phyloP scores from a whole-genome alignment of 2,797 vertebrate species.

The Tadarida brasiliensis region DNA sequence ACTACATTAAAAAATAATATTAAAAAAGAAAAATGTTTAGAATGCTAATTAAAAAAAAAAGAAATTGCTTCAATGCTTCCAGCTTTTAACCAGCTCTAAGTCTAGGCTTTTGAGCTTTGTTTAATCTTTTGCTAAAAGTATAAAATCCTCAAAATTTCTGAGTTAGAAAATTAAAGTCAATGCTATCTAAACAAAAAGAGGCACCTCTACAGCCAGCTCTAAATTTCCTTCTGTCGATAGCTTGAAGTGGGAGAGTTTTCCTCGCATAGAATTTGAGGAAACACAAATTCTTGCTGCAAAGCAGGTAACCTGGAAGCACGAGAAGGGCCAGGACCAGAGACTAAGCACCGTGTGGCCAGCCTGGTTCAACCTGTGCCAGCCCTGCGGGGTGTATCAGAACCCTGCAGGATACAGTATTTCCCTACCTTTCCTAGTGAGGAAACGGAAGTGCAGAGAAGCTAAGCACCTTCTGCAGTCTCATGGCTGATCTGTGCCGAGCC shows the following conservation, averaged over 20 bases:
- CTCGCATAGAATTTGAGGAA: not conserved
- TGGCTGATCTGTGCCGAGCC: not conserved
- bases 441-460: not conserved
- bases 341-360: not conserved
- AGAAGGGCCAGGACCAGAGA: not conserved
- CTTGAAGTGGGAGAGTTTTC: not conserved
- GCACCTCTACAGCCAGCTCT: not conserved
- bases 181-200: not conserved
- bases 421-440: not conserved
- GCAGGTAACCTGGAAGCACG: not conserved
- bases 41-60: not conserved
- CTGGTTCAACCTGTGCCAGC: not conserved
- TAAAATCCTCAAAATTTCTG: constrained; percentile 58
- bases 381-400: not conserved
- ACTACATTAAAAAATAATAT: not conserved
- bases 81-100: not conserved
- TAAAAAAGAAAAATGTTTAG: constrained; percentile 18
- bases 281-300: not conserved
- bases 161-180: not conserved
- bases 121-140: not conserved
- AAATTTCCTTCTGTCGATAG: not conserved
- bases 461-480: not conserved
- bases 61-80: not conserved
- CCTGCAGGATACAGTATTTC: not conserved
- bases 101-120: not conserved